phyloP scores from a whole-genome alignment of 2,888 invertebrate genomes.

The Desoria tigrina region DNA sequence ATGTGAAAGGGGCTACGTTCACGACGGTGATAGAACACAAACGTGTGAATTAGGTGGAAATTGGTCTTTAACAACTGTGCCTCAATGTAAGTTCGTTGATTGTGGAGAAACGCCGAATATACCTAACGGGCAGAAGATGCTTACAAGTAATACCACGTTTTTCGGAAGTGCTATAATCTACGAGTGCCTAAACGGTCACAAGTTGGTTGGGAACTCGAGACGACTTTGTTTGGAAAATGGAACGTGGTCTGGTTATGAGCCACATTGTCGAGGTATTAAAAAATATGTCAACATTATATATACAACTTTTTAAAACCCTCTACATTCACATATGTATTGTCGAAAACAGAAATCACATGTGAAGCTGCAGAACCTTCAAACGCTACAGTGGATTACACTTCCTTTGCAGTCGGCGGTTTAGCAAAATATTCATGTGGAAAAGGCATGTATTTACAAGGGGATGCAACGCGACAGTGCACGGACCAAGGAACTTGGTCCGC shows the following conservation, averaged over 20 bases:
- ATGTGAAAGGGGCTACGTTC: conserved; percentile 85
- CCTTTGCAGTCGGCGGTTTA: conserved; percentile 74
- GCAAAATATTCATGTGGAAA: conserved; percentile 81
- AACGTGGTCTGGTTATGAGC: conserved; percentile 84
- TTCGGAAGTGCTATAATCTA: conserved; percentile 84
- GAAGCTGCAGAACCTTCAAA: conserved; percentile 67
- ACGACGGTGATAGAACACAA: conserved; percentile 78
- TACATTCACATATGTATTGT: too few relatives aligned
- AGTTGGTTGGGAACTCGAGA: conserved; percentile 78
- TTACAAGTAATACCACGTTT: conserved; percentile 84
- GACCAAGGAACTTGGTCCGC: conserved; percentile 82
- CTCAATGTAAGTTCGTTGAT: conserved; percentile 77
- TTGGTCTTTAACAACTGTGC: conserved; percentile 70
- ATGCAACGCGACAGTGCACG: conserved; percentile 71
- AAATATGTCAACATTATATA: too few relatives aligned
- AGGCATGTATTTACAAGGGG: conserved; percentile 77
- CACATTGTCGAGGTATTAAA: conserved; percentile 71
- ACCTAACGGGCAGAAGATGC: conserved; percentile 72
- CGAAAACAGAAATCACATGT: conserved; percentile 81
- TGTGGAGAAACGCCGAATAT: conserved; percentile 76
- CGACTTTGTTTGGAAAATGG: conserved; percentile 83
- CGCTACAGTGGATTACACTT: conserved; percentile 62
- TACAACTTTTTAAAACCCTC: too few relatives aligned
- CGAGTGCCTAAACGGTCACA: conserved; percentile 77
- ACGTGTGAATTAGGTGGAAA: conserved; percentile 82